Percentiles rank a stretch among this genome's conserved stretches.
Evolutionary conservation across 2,113 vertebrate species (phyloP).

Genomic region (Haplotaxodon microlepis): DNA sequence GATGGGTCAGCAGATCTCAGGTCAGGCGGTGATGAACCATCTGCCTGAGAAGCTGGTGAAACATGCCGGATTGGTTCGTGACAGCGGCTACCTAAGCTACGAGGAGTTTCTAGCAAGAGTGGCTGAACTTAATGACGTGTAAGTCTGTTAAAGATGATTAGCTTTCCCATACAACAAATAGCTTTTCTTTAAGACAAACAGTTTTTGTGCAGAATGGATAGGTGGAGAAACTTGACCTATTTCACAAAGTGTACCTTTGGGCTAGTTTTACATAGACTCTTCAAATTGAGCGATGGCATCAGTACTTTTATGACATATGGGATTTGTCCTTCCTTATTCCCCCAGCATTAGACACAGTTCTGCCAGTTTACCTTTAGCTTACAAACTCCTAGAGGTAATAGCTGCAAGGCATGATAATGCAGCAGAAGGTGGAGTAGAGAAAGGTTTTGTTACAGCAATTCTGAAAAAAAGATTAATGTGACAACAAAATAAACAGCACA

Average conservation of each 20-base stretch:
- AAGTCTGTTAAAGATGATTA: slow-evolving; percentile 32
- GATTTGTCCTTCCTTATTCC: background rate
- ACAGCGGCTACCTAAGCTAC: slow-evolving; percentile 90
- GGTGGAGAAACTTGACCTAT: background rate
- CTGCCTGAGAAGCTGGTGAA: slow-evolving; percentile 95
- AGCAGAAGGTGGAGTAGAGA: background rate
- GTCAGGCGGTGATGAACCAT: slow-evolving; percentile 82
- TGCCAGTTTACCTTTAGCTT: background rate
- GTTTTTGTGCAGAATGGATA: background rate
- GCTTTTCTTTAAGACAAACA: background rate
- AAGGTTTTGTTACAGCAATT: background rate
- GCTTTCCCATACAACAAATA: background rate
- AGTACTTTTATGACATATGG: background rate
- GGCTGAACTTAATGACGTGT: slow-evolving; percentile 95
- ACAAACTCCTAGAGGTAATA: background rate
- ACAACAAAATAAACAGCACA: background rate
- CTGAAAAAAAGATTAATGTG: background rate
- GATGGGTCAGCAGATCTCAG: slow-evolving; percentile 96
- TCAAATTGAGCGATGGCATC: background rate
- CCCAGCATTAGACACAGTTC: background rate
- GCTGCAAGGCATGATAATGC: background rate
- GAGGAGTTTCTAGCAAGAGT: slow-evolving; percentile 97
- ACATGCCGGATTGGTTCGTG: slow-evolving; percentile 84
- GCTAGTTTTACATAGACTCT: background rate
- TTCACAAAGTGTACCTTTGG: background rate